A percentile compares a stretch with the other conserved stretches of the same genome.
Evolutionary conservation across 2,797 vertebrate genomes (phyloP).

Genomic region (Myotis findleyi): DNA sequence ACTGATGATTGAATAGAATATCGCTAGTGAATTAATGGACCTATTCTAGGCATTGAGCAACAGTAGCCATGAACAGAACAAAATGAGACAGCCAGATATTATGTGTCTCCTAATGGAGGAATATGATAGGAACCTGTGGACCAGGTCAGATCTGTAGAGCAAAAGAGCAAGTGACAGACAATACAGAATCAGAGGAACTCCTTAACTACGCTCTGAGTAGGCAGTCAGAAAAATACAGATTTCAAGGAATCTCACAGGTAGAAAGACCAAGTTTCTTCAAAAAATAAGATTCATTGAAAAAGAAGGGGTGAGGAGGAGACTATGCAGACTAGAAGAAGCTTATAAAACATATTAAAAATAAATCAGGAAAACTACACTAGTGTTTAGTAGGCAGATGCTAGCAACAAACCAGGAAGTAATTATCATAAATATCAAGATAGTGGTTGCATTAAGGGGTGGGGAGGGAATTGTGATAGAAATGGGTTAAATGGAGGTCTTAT

Average conservation of each 20-base stretch:
- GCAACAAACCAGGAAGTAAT: not conserved
- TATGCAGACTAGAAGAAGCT: not conserved
- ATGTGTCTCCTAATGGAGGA: not conserved
- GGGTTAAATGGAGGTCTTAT: not conserved
- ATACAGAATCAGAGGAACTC: not conserved
- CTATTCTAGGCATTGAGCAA: not conserved
- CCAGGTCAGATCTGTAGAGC: not conserved
- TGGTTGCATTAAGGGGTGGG: not conserved
- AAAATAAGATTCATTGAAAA: not conserved
- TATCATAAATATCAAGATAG: not conserved
- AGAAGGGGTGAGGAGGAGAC: not conserved
- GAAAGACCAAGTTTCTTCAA: not conserved
- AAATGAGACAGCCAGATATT: not conserved
- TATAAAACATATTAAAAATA: slow-evolving; percentile 5
- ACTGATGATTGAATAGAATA: not conserved
- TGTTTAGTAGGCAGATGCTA: not conserved
- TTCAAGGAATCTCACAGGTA: not conserved
- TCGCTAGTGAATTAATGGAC: not conserved
- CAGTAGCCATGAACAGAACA: not conserved
- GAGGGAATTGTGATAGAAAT: not conserved
- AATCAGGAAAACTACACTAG: not conserved
- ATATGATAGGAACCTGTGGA: not conserved
- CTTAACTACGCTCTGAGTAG: not conserved
- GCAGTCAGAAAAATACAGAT: not conserved
- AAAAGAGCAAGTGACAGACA: not conserved